Conservation (phyloP, 2,113 vertebrate species). For the Diadophis punctatus region DNA sequence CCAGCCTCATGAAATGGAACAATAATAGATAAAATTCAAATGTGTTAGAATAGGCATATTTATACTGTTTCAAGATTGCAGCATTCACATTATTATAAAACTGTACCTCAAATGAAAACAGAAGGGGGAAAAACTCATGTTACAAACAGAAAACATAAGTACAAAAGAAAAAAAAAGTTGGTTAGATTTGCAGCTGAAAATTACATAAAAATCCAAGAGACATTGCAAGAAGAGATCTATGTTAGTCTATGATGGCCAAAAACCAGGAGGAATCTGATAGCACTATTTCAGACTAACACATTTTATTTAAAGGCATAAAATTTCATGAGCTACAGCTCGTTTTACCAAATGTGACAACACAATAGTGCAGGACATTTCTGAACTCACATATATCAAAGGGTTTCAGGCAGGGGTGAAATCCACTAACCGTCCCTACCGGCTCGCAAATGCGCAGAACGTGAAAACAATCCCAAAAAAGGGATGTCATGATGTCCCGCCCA, state of each 20-base stretch:
- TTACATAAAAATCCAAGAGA: neutral
- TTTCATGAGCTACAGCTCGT: neutral
- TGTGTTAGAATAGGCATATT: neutral
- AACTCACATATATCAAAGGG: neutral
- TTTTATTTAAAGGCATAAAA: neutral
- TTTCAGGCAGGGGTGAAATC: neutral
- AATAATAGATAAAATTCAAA: neutral
- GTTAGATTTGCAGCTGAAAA: neutral
- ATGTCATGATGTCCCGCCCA: too few relatives aligned
- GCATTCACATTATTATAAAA: neutral
- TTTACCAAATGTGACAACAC: neutral
- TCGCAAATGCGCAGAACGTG: too few relatives aligned
- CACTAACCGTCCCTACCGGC: too few relatives aligned
- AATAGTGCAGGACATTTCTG: neutral
- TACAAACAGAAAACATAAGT: neutral
- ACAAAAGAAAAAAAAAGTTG: neutral
- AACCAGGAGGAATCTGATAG: neutral
- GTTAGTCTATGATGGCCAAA: neutral
- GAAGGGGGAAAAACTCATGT: neutral
- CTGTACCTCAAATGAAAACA: neutral
- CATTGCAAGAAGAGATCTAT: neutral
- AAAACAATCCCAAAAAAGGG: too few relatives aligned
- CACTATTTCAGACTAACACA: neutral
- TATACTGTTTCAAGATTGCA: neutral
- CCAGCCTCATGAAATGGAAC: neutral